Evolutionary conservation across 2,797 vertebrate species (phyloP).

Genomic region (Margarornis squamiger): DNA sequence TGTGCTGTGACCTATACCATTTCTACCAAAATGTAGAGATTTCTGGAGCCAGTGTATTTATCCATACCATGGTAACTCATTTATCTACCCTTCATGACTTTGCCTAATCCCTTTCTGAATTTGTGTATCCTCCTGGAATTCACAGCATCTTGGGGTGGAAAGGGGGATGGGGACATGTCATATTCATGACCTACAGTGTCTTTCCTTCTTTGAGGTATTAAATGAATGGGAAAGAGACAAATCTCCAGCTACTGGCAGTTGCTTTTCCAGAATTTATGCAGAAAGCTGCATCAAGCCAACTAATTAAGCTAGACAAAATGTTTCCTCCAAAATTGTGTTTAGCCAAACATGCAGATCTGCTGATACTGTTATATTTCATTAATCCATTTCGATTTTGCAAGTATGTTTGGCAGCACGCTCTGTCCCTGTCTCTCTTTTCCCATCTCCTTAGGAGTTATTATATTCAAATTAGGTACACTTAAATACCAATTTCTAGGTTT

Average conservation of each 20-base stretch:
- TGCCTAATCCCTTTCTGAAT: background rate
- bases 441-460: background rate
- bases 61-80: background rate
- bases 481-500: background rate
- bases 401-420: background rate
- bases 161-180: rapidly evolving
- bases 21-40: background rate
- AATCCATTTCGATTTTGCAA: background rate
- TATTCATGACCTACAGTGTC: background rate
- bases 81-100: background rate
- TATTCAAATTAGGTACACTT: background rate
- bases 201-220: background rate
- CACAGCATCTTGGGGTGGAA: background rate
- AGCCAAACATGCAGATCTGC: background rate
- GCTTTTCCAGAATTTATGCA: background rate
- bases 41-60: background rate
- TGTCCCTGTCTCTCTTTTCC: background rate
- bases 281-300: background rate
- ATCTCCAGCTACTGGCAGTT: background rate
- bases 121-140: background rate
- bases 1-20: background rate
- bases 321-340: background rate
- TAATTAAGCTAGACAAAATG: background rate
- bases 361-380: background rate
- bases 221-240: background rate